Base-by-base conservation (phyloP, 2,888 invertebrate species). In the Hoplodrina blanda region DNA sequence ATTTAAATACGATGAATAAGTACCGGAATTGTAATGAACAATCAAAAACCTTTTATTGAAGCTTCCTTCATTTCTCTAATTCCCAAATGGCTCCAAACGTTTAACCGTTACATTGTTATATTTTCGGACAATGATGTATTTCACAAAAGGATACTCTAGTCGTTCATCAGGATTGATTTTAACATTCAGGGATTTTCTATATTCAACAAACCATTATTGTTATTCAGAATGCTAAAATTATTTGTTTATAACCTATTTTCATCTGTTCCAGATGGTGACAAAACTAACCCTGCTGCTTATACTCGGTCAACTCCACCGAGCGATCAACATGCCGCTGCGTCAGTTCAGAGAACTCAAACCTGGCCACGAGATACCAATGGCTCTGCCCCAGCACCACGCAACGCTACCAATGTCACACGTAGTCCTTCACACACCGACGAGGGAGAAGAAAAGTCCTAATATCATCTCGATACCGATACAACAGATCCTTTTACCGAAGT, bases 401-500 rank as follows among this genome's bases (percentile, higher is more conserved):
- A 59, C 77, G 1, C 61, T 80, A 8, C 25, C 69, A 2, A 6
- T 62, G 19, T 55, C 61, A 5, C 65, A 76, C 41, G 49, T 77
- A 15, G n/a, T 83, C 25, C 37, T 74, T 25, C 54, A 80, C 57
- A 55, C 73, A 8, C 62, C 83, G 0, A 61, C 71, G 4, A 87
- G 91, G 37, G 85, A 89, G 59, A 87, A 89, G 69, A 91, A 92
- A 67, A 87, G 86, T 0, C 89, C 85, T 0, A 89, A 87, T 55
- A 73, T 91, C 50, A 89, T 91, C 1, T 87, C 90, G 0, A 80
- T 91, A 53, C 92, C 92, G 17, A 76, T 91, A 62, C 65, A 73
- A 19, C 83, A 83, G 54, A 57, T 85, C 3, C 73, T 90, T 0
- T 68, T 92, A 17, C 91, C 90, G 15, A 89, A 90, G 30, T 83